Percentiles rank a stretch among this genome's conserved stretches.
phyloP scores from a whole-genome alignment of 2,113 vertebrate species.

The Cettia cetti region DNA sequence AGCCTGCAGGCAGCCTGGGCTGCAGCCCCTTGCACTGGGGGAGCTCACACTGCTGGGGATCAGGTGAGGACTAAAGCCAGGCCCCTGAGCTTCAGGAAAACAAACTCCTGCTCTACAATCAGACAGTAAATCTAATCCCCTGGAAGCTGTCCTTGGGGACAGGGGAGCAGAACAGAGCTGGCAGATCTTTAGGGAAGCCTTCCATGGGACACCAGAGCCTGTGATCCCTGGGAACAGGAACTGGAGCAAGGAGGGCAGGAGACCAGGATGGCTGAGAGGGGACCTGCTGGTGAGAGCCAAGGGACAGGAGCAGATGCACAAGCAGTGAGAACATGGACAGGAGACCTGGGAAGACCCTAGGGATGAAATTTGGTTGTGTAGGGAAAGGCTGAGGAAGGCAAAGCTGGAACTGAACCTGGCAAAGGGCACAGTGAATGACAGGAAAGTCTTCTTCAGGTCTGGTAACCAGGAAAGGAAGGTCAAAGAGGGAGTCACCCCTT shows the following conservation, averaged over 20 bases:
- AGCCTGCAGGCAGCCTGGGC: neutral
- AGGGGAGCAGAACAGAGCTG: neutral
- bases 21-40: neutral
- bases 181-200: neutral
- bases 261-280: neutral
- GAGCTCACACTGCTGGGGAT: neutral
- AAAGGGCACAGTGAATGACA: neutral
- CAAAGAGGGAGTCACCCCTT: neutral
- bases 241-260: no score
- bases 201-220: accelerated
- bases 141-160: neutral
- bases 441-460: neutral
- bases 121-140: neutral
- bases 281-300: neutral
- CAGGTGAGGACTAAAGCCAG: neutral
- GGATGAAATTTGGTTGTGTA: neutral
- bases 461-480: neutral
- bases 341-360: neutral
- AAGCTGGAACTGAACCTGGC: neutral
- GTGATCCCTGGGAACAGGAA: neutral
- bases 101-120: neutral
- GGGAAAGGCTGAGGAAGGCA: neutral
- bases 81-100: neutral
- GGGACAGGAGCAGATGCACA: neutral
- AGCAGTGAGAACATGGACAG: accelerated